Evolutionary conservation across 2,888 invertebrate species (phyloP).

Genomic region (Rhingia rostrata): DNA sequence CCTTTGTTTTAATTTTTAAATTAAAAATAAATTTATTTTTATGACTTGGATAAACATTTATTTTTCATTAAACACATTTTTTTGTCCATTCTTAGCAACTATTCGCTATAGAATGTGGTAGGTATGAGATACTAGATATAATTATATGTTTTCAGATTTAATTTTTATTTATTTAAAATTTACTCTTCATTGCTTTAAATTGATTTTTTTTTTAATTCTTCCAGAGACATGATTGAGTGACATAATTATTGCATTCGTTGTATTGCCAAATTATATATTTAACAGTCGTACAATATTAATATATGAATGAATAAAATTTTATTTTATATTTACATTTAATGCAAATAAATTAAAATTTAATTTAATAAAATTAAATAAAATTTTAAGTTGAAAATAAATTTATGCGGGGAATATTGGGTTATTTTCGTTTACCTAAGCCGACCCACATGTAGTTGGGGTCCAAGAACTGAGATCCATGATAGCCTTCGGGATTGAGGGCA

Average conservation of each 20-base stretch:
- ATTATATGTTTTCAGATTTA: constrained; percentile 9
- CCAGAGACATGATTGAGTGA: constrained; percentile 66
- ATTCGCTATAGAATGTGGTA: constrained; percentile 21
- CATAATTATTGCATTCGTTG: constrained; percentile 76
- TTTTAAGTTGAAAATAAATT: neutral
- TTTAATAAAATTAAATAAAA: constrained; percentile 1
- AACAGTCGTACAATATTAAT: constrained; percentile 1
- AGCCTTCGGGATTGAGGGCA: constrained; percentile 84
- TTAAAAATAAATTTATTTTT: constrained; percentile 13
- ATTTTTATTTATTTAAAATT: constrained; percentile 15
- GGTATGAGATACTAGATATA: neutral
- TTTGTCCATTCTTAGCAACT: constrained; percentile 50
- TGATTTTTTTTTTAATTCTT: constrained; percentile 46
- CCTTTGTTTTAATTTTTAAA: constrained; percentile 5
- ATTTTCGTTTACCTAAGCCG: constrained; percentile 84
- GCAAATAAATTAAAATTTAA: constrained; percentile 7
- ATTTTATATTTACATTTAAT: constrained; percentile 40
- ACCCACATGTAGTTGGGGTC: constrained; percentile 88
- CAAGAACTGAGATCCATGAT: constrained; percentile 86
- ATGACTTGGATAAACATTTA: constrained; percentile 44
- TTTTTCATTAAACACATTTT: constrained; percentile 43
- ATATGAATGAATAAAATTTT: neutral
- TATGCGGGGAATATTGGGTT: neutral
- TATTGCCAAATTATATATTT: constrained; percentile 53
- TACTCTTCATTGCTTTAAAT: constrained; percentile 38